These are phyloP conservation scores for Nixonia krombeini DNA, from an alignment of 1,140 invertebrate genomes.

Conservation along the genomic window DNA sequence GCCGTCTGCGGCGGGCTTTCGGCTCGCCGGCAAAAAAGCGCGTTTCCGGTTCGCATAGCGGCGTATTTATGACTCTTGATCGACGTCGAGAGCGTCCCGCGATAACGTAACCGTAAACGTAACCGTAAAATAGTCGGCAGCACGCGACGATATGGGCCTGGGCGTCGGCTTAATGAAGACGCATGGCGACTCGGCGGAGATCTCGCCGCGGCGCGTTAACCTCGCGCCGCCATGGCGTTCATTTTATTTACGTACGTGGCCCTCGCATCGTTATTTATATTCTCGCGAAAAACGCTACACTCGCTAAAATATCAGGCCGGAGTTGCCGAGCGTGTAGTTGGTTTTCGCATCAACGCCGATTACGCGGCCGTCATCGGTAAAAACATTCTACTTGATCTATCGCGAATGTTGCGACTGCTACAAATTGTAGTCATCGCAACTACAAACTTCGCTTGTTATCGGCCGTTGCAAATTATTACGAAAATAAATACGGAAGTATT, in stretches of 20 bases:
- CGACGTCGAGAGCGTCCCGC: conserved; percentile 33
- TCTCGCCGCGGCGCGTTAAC: conserved; percentile 36
- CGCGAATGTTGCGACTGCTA: no score
- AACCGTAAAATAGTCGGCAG: conserved; percentile 49
- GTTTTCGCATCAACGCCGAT: no score
- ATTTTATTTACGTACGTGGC: conserved; percentile 28
- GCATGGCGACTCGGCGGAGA: conserved; percentile 45
- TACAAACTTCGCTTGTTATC: no score
- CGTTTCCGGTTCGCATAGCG: conserved; percentile 21
- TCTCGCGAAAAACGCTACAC: background rate
- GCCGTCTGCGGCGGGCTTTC: conserved; percentile 16
- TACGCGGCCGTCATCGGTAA: no score
- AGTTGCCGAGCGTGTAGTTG: no score
- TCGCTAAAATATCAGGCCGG: no score
- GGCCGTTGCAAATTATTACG: no score
- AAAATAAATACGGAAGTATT: no score
- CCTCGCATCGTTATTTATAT: background rate
- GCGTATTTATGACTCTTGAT: conserved; percentile 50
- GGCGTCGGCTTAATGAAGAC: conserved; percentile 54
- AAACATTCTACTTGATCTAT: no score
- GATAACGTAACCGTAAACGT: conserved; percentile 41
- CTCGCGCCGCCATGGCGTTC: conserved; percentile 26
- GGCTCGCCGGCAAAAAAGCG: conserved; percentile 35
- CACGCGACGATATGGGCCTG: conserved; percentile 49
- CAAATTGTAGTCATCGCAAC: no score